phyloP scores from a whole-genome alignment of 2,797 vertebrate genomes.

The Labeo calbasu region DNA sequence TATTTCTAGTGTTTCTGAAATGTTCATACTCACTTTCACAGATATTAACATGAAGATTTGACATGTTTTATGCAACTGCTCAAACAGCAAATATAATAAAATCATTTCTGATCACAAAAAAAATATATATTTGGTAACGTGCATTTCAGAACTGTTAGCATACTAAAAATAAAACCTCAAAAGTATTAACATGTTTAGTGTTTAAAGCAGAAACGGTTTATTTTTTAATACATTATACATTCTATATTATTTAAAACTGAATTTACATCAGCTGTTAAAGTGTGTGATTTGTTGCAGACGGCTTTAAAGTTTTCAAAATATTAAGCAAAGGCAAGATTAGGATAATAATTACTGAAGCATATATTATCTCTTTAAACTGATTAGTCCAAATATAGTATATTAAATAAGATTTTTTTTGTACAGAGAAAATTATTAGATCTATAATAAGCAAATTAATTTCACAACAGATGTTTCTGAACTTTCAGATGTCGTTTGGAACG shows the following conservation, averaged over 20 bases:
- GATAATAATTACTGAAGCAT: background rate
- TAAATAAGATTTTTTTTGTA: background rate
- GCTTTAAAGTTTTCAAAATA: background rate
- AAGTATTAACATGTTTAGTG: background rate
- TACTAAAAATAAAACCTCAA: background rate
- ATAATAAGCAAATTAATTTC: background rate
- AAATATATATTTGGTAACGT: background rate
- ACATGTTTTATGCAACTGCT: conserved; percentile 4
- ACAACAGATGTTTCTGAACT: background rate
- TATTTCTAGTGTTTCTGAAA: background rate
- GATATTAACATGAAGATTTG: background rate
- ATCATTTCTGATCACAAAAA: background rate
- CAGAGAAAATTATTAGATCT: background rate
- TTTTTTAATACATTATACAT: background rate
- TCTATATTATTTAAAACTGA: background rate
- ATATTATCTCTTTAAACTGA: background rate
- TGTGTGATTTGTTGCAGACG: background rate
- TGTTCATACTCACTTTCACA: background rate
- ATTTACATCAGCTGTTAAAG: background rate
- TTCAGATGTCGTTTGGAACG: background rate
- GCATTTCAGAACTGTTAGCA: background rate
- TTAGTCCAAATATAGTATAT: background rate
- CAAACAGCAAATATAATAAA: background rate
- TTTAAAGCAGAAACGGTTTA: background rate
- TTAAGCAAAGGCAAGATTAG: background rate